Evolutionary conservation across 2,113 vertebrate species (phyloP), one percentile per base, ranked within the genome.

Genomic region (Lates calcarifer): DNA sequence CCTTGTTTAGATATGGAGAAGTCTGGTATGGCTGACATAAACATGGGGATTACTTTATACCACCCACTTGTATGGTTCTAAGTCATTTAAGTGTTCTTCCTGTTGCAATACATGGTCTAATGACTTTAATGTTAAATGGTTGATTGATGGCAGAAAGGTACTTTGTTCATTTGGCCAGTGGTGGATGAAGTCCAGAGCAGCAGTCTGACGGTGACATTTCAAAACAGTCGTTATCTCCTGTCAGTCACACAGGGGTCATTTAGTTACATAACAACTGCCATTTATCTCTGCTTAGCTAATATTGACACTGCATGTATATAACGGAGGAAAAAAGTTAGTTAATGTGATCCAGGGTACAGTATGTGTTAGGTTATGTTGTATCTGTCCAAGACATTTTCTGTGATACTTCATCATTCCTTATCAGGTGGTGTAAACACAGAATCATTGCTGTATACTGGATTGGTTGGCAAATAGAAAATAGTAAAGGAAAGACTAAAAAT

Each of bases 21-120:
- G 24, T 62, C 58, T 47, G 45, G 35, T 58, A 65, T 47, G 8
- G 33, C 39, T 58, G 9, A 33, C 6, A 24, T 60, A 81, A 43
- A 53, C 41, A 65, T 7, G 18, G 22, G 28, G 51, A 60, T 70
- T 28, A 35, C 31, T 60, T 71, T 62, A 75, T 62, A 55, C 57
- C 75, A 71, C 49, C 57, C 69, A 68, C 62, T 61, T 74, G 17
- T 28, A 60, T 60, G 17, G 22, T 24, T 81, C 60, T 49, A 20
- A 37, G n/a, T 45, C 47, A 20, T 68, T 41, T 11, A 45, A 74
- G 49, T 63, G 31, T 58, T 33, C 35, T 8, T 64, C 14, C 37
- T 29, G 29, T 39, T 58, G n/a, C 18, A 51, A 33, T 22, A 33
- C 6, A 43, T 45, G 15, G 5, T 63, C 24, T 3, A 47, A 76